Percentiles rank a stretch among this genome's conserved stretches.
phyloP scores from a whole-genome alignment of 2,888 invertebrate species.

The Acanthacorydalis orientalis region DNA sequence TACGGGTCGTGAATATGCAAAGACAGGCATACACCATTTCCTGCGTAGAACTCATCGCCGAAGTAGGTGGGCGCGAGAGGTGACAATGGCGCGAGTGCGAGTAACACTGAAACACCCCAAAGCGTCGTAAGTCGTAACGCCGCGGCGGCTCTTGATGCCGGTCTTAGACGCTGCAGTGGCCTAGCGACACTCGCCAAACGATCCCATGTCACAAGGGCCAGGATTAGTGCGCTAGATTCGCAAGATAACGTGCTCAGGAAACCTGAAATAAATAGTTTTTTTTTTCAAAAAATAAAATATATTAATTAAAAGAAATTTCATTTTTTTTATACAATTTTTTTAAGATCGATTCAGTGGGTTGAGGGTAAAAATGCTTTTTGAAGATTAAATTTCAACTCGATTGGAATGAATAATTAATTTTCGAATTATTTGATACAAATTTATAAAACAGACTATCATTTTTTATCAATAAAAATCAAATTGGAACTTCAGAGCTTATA shows the following conservation, averaged over 20 bases:
- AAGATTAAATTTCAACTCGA: no score
- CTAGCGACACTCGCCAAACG: conserved; percentile 41
- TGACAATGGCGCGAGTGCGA: conserved; percentile 32
- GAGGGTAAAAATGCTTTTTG: no score
- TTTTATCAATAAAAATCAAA: no score
- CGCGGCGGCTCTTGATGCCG: conserved; percentile 25
- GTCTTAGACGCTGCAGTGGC: conserved; percentile 30
- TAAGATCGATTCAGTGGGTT: no score
- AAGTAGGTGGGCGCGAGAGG: conserved; percentile 28
- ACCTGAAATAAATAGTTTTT: conserved; percentile 22
- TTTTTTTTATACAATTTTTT: no score
- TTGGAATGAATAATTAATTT: no score
- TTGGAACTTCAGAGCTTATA: no score
- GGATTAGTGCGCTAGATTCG: conserved; percentile 40
- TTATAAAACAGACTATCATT: no score
- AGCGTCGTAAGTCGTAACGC: conserved; percentile 28
- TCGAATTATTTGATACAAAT: no score
- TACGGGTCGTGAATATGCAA: conserved; percentile 42
- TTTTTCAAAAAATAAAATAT: no score
- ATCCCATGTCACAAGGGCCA: conserved; percentile 42
- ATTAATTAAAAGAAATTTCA: no score
- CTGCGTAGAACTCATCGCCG: conserved; percentile 37
- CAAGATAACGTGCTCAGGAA: conserved; percentile 40
- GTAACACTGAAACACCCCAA: conserved; percentile 30
- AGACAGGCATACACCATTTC: conserved; percentile 40